Conservation (phyloP, 2,797 vertebrate genomes). For the Eulemur coronatus region DNA sequence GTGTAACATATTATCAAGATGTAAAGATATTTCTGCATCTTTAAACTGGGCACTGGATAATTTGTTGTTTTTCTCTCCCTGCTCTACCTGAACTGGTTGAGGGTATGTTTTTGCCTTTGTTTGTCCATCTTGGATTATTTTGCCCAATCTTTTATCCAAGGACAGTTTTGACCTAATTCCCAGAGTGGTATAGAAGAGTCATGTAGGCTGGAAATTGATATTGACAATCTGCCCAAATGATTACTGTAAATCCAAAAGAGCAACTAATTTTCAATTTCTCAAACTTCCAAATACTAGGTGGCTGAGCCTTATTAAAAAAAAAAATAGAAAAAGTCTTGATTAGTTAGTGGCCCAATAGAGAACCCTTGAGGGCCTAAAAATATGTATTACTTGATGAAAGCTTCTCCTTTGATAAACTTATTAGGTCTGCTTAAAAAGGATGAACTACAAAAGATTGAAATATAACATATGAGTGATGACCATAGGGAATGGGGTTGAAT, state of each 20-base stretch:
- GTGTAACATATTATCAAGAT: not conserved
- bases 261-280: slow-evolving; percentile 69
- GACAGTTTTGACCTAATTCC: slow-evolving; percentile 59
- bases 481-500: not conserved
- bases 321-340: not conserved
- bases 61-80: not conserved
- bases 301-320: not conserved
- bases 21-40: not conserved
- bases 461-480: not conserved
- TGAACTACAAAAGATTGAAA: not conserved
- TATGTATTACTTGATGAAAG: not conserved
- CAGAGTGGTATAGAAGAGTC: slow-evolving; percentile 53
- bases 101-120: not conserved
- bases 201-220: slow-evolving; percentile 63
- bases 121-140: slow-evolving; percentile 25
- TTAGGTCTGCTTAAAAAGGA: not conserved
- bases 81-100: not conserved
- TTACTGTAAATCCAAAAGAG: slow-evolving; percentile 74
- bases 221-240: slow-evolving; percentile 74
- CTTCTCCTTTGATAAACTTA: slow-evolving; percentile 9
- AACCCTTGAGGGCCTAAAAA: slow-evolving; percentile 25
- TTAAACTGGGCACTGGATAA: not conserved
- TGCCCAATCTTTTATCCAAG: slow-evolving; percentile 58
- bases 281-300: slow-evolving; percentile 51
- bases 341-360: not conserved